A percentile compares a stretch with the other conserved stretches of the same genome.
phyloP scores from a whole-genome alignment of 64 coral and sea anemone genomes.

The Orbicella faveolata region DNA sequence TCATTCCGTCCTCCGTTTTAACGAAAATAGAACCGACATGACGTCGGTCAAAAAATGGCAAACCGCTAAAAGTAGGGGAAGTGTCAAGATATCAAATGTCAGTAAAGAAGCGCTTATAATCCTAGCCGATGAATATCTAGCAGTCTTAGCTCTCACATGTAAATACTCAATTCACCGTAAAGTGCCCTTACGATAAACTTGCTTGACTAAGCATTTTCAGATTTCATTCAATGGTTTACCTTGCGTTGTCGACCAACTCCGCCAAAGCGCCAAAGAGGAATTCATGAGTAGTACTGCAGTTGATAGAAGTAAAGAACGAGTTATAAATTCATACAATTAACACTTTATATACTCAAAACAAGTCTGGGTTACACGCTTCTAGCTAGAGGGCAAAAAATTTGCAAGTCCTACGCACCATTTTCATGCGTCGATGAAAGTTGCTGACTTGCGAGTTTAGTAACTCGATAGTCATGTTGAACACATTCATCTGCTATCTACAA shows the following conservation, averaged over 20 bases:
- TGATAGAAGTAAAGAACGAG: conserved; percentile 10
- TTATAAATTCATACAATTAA: not conserved
- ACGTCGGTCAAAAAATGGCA: not conserved
- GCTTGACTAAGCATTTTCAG: not conserved
- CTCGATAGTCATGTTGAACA: not conserved
- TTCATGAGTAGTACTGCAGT: conserved; percentile 92
- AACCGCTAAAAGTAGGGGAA: not conserved
- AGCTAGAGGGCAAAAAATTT: not conserved
- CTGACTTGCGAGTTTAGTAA: not conserved
- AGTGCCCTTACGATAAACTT: not conserved
- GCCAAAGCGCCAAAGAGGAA: conserved; percentile 98
- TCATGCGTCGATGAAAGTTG: not conserved
- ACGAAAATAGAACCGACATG: too few relatives aligned
- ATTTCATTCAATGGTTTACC: conserved; percentile 38
- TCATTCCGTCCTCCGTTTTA: not conserved
- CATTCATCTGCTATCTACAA: not conserved
- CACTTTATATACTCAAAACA: not conserved
- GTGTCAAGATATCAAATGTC: not conserved
- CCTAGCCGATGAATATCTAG: not conserved
- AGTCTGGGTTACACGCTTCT: not conserved
- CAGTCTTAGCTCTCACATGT: not conserved
- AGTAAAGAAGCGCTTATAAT: not conserved
- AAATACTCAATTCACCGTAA: too few relatives aligned
- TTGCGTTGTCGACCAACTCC: conserved; percentile 94
- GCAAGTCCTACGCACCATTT: not conserved